Conservation (phyloP, 2,888 invertebrate species). For the Perizoma flavofasciatum region DNA sequence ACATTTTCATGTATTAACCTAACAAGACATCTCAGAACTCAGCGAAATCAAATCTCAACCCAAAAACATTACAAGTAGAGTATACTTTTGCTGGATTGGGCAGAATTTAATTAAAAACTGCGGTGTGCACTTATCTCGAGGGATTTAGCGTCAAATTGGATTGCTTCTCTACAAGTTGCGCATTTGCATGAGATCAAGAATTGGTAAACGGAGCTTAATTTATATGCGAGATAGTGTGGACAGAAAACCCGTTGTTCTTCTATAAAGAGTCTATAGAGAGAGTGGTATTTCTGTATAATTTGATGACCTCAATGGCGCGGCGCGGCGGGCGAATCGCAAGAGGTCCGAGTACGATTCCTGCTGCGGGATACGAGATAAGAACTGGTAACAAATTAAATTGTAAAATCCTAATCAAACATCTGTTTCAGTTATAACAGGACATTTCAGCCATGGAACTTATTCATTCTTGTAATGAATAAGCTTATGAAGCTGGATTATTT, state of each 20-base stretch:
- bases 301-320: not conserved
- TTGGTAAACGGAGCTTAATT: conserved; percentile 38
- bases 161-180: conserved; percentile 70
- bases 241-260: conserved; percentile 7
- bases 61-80: conserved; percentile 39
- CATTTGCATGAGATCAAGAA: conserved; percentile 73
- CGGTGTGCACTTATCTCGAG: conserved; percentile 62
- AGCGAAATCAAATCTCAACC: conserved; percentile 37
- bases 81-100: conserved; percentile 46
- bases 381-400: too few relatives aligned
- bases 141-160: conserved; percentile 75
- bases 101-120: conserved; percentile 70
- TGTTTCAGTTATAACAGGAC: too few relatives aligned
- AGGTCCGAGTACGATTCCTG: too few relatives aligned
- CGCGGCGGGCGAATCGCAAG: not conserved
- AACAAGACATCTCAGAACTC: conserved; percentile 5
- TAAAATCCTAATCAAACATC: too few relatives aligned
- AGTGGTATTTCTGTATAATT: not conserved
- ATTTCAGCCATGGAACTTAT: too few relatives aligned
- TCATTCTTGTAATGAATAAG: too few relatives aligned
- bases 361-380: too few relatives aligned
- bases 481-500: too few relatives aligned
- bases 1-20: conserved; percentile 20
- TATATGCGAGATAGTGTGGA: conserved; percentile 14
- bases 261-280: not conserved